Conservation (phyloP, 2,113 vertebrate genomes). For the Perca fluviatilis region DNA sequence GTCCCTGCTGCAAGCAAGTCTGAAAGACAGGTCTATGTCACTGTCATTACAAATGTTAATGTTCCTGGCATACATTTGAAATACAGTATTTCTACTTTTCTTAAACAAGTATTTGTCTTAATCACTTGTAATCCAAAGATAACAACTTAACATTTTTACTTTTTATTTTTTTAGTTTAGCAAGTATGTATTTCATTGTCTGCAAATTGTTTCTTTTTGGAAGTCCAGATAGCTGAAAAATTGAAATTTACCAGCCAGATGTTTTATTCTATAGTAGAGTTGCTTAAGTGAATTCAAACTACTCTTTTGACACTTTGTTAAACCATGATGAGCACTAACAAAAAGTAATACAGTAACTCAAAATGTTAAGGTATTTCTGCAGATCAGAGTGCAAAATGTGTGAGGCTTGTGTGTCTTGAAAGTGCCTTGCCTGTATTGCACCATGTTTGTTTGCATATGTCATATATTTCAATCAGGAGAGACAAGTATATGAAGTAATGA, state of each 20-base stretch:
- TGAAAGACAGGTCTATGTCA: not conserved
- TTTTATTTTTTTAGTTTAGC: not conserved
- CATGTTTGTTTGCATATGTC: not conserved
- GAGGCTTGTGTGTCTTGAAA: not conserved
- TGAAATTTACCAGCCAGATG: not conserved
- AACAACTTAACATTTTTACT: not conserved
- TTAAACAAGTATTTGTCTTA: not conserved
- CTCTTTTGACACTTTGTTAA: not conserved
- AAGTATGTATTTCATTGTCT: not conserved
- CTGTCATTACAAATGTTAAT: not conserved
- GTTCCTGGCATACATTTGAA: not conserved
- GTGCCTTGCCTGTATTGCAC: not conserved
- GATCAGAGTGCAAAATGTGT: not conserved
- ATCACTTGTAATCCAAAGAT: not conserved
- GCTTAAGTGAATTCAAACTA: not conserved
- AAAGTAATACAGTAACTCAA: not conserved
- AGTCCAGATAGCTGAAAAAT: too few relatives aligned
- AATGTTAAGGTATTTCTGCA: not conserved
- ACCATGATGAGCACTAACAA: too few relatives aligned
- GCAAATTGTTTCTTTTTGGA: not conserved
- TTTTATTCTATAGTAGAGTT: not conserved
- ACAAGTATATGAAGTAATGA: too few relatives aligned
- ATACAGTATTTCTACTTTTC: not conserved
- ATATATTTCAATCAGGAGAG: too few relatives aligned
- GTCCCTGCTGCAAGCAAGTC: conserved; percentile 38